Evolutionary conservation across 2,888 invertebrate genomes (phyloP).

Genomic region (Acleris laterana): DNA sequence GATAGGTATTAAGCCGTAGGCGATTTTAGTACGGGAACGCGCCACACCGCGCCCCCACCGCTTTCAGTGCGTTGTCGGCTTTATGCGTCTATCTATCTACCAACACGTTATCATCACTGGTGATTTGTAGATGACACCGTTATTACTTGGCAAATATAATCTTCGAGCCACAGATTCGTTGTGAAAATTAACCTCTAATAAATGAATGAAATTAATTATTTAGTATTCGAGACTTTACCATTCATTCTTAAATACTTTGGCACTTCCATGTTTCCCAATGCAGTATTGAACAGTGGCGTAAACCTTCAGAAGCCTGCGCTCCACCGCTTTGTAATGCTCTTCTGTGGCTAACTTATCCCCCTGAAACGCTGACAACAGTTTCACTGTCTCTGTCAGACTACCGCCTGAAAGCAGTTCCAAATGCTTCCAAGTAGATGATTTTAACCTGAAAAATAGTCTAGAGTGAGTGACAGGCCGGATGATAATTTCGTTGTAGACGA

Average conservation of each 20-base stretch:
- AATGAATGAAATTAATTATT: background rate
- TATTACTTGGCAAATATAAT: no score
- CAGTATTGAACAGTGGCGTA: constrained; percentile 92
- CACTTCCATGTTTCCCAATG: constrained; percentile 84
- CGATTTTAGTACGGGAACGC: no score
- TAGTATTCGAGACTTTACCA: constrained; percentile 8
- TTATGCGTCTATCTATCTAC: no score
- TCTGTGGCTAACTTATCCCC: constrained; percentile 86
- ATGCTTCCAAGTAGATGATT: constrained; percentile 88
- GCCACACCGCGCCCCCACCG: no score
- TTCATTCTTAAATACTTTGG: constrained; percentile 61
- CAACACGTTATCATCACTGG: no score
- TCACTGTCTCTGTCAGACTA: constrained; percentile 84
- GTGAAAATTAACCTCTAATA: background rate
- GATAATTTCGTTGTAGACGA: background rate
- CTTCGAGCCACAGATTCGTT: no score
- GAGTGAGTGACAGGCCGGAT: background rate
- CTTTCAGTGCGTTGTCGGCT: no score
- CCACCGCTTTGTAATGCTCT: constrained; percentile 90
- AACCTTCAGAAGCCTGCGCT: constrained; percentile 89
- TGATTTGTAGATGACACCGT: no score
- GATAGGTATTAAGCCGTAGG: no score
- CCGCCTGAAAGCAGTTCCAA: constrained; percentile 89
- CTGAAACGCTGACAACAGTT: constrained; percentile 82
- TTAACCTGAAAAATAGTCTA: constrained; percentile 80